phyloP scores from a whole-genome alignment of 2,888 invertebrate genomes.

The Catonia carolina region DNA sequence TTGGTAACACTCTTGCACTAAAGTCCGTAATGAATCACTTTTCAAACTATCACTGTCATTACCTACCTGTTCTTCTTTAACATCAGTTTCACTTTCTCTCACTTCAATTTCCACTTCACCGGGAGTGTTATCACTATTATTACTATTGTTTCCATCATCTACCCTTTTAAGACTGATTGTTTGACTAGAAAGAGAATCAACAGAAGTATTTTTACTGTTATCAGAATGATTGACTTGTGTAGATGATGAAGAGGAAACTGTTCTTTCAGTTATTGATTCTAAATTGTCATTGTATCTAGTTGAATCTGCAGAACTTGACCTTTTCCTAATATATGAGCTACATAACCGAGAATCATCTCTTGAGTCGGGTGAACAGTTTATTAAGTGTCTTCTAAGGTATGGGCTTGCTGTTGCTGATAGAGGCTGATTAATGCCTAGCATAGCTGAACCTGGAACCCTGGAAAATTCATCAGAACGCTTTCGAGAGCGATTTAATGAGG shows the following conservation, averaged over 20 bases:
- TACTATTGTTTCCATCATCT: too few species aligned
- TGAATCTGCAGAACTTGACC: conserved; percentile 69
- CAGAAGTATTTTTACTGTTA: conserved; percentile 7
- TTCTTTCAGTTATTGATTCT: conserved; percentile 39
- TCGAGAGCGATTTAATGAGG: conserved; percentile 17
- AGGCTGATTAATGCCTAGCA: conserved; percentile 44
- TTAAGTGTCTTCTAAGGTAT: conserved; percentile 46
- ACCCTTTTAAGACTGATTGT: conserved; percentile 7
- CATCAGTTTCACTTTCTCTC: too few species aligned
- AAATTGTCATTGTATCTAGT: conserved; percentile 54
- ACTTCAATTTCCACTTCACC: too few species aligned
- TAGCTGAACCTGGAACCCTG: conserved; percentile 47
- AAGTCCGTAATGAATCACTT: conserved; percentile 1
- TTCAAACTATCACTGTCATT: neutral
- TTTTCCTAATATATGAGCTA: conserved; percentile 35
- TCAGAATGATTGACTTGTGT: conserved; percentile 6
- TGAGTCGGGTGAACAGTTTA: conserved; percentile 30
- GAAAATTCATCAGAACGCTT: conserved; percentile 38
- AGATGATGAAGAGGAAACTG: conserved; percentile 13
- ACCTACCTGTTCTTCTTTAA: neutral
- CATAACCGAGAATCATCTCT: neutral
- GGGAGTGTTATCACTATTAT: too few species aligned
- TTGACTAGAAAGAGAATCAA: conserved; percentile 13
- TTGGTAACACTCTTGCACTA: neutral
- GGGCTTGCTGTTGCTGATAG: conserved; percentile 45